A percentile compares a stretch with the other conserved stretches of the same genome.
These are phyloP conservation scores for Euura saliciscinereae DNA, from an alignment of 1,140 invertebrate species.

Conservation along the genomic window DNA sequence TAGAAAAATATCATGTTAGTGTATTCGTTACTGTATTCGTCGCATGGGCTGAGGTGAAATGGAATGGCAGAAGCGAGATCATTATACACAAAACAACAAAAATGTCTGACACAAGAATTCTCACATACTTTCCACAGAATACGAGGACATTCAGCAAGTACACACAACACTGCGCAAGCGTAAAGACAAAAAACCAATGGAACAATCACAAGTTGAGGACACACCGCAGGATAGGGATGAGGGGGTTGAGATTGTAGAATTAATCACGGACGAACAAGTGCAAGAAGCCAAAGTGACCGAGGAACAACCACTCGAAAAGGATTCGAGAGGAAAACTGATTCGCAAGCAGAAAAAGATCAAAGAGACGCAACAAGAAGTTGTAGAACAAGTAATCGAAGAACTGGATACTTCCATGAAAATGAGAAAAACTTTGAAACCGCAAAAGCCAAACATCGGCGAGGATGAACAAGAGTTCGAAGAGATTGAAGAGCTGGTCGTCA, in stretches of 20 bases:
- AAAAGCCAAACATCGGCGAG: conserved; percentile 37
- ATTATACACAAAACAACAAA: conserved; percentile 21
- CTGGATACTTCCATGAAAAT: conserved; percentile 24
- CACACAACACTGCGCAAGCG: conserved; percentile 56
- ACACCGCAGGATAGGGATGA: conserved; percentile 46
- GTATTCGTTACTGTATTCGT: not conserved
- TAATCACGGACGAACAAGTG: conserved; percentile 35
- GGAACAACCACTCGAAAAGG: conserved; percentile 50
- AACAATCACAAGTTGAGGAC: conserved; percentile 45
- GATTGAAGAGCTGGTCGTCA: conserved; percentile 53
- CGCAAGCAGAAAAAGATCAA: conserved; percentile 39
- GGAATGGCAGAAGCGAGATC: not conserved
- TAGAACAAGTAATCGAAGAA: conserved; percentile 24
- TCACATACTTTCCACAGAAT: conserved; percentile 62
- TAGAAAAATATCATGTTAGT: not conserved
- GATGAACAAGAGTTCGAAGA: conserved; percentile 53
- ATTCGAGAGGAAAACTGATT: conserved; percentile 44
- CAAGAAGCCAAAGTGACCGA: conserved; percentile 47
- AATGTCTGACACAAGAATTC: conserved; percentile 51
- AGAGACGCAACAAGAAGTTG: conserved; percentile 30
- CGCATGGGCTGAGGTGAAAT: conserved; percentile 12
- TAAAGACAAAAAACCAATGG: conserved; percentile 50
- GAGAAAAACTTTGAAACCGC: conserved; percentile 40
- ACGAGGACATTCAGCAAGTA: conserved; percentile 60
- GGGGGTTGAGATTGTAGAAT: conserved; percentile 47